These are phyloP conservation scores for Leptopilina boulardi DNA, from an alignment of 1,140 invertebrate species.

Conservation along the genomic window DNA sequence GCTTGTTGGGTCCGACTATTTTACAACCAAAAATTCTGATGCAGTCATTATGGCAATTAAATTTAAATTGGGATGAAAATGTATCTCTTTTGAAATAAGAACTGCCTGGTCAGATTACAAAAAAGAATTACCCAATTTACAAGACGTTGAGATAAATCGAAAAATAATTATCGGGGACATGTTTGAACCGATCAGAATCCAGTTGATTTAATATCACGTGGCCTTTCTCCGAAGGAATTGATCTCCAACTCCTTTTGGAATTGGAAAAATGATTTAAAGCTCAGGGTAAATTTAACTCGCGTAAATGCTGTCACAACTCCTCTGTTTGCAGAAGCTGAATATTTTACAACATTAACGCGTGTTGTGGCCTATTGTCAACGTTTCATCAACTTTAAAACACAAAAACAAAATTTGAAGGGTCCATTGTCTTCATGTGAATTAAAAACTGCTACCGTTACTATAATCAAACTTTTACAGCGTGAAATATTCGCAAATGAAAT, in stretches of 20 bases:
- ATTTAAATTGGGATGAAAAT: slow-evolving; percentile 44
- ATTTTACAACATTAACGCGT: no score
- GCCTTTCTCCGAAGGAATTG: slow-evolving; percentile 44
- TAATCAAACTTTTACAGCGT: not conserved
- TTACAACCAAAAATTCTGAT: slow-evolving; percentile 61
- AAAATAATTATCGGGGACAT: slow-evolving; percentile 57
- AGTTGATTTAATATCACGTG: slow-evolving; percentile 70
- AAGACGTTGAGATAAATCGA: slow-evolving; percentile 9
- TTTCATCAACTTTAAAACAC: no score
- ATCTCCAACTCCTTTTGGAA: slow-evolving; percentile 27
- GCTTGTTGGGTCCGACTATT: slow-evolving; percentile 53
- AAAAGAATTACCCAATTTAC: not conserved
- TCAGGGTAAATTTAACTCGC: no score
- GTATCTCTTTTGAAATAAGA: not conserved
- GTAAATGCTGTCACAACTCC: no score
- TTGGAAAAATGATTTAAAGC: no score
- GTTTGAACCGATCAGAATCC: slow-evolving; percentile 67
- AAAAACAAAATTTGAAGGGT: no score
- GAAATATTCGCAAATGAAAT: not conserved
- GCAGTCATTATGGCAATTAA: slow-evolving; percentile 56
- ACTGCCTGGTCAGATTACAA: slow-evolving; percentile 13
- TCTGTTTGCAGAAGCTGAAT: no score
- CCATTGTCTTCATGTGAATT: no score
- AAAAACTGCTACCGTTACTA: not conserved
- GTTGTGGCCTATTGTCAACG: no score